Conservation (phyloP, 1,140 invertebrate genomes). For the Diploscapter pachys region DNA sequence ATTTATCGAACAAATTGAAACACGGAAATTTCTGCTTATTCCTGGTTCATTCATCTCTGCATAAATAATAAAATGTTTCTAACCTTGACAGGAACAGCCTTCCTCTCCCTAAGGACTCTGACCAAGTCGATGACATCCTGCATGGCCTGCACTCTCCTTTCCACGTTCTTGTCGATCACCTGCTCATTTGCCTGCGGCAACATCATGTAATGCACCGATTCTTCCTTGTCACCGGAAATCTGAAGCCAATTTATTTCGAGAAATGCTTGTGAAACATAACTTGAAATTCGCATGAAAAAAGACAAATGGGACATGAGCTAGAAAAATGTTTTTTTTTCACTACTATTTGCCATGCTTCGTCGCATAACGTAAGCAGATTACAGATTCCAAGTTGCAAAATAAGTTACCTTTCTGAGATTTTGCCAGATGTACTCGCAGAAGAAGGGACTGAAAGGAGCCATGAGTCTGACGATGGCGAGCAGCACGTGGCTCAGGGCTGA, state of each 20-base stretch:
- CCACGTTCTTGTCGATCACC: constrained; percentile 80
- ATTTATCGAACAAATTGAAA: too few species aligned
- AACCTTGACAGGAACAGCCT: constrained; percentile 83
- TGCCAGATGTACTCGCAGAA: constrained; percentile 95
- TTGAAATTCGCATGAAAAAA: neutral
- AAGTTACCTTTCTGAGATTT: constrained; percentile 67
- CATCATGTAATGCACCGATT: constrained; percentile 48
- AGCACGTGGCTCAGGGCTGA: constrained; percentile 83
- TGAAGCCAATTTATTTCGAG: neutral
- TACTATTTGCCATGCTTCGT: too few species aligned
- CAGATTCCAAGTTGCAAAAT: constrained; percentile 1
- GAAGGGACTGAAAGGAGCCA: constrained; percentile 92
- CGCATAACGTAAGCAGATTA: constrained; percentile 1
- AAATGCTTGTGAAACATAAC: neutral
- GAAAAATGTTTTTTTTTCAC: too few species aligned
- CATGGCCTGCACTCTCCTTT: constrained; percentile 83
- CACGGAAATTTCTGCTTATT: too few species aligned
- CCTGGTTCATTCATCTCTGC: too few species aligned
- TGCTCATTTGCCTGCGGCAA: constrained; percentile 58
- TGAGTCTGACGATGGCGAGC: constrained; percentile 79
- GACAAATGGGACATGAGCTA: neutral
- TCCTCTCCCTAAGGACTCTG: constrained; percentile 82
- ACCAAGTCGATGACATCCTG: constrained; percentile 91
- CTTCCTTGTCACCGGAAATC: constrained; percentile 67
- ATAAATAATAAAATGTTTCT: too few species aligned